Evolutionary conservation across 2,113 vertebrate species (phyloP).

Genomic region (Mastomys coucha): DNA sequence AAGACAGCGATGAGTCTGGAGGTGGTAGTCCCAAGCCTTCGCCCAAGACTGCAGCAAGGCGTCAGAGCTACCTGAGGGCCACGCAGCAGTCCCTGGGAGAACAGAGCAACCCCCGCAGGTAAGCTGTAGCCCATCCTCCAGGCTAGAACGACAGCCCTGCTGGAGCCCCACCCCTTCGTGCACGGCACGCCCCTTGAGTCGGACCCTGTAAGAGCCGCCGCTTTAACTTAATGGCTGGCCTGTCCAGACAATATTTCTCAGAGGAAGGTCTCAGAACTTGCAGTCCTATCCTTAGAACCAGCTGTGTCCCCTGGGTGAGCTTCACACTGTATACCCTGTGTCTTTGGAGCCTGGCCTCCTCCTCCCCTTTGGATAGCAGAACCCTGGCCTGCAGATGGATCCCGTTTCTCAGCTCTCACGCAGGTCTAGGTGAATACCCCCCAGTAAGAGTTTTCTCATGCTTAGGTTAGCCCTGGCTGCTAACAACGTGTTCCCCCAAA

Average conservation of each 20-base stretch:
- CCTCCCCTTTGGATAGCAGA: not conserved
- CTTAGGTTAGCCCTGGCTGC: not conserved
- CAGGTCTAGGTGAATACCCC: not conserved
- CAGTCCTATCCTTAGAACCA: not conserved
- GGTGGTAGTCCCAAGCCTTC: constrained; percentile 97
- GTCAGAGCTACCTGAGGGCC: constrained; percentile 99
- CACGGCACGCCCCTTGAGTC: not conserved
- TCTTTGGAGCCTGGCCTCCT: not conserved
- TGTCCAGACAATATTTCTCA: not conserved
- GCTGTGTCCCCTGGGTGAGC: not conserved
- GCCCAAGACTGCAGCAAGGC: constrained; percentile 95
- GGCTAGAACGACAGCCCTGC: not conserved
- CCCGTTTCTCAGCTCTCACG: not conserved
- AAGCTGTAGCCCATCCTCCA: constrained; percentile 63
- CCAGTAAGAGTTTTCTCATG: not conserved
- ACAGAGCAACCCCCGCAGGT: constrained; percentile 98
- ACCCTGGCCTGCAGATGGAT: not conserved
- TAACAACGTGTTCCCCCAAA: not conserved
- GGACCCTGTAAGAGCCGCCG: too few relatives aligned
- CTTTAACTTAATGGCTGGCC: not conserved
- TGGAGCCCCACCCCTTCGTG: not conserved
- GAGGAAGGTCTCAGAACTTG: not conserved
- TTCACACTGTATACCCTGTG: not conserved
- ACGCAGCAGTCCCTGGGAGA: constrained; percentile 99
- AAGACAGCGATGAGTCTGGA: constrained; percentile 98